Evolutionary conservation across 2,888 invertebrate genomes (phyloP), one percentile per base, ranked within the genome.

Genomic region (Archaeoteleia sp.): DNA sequence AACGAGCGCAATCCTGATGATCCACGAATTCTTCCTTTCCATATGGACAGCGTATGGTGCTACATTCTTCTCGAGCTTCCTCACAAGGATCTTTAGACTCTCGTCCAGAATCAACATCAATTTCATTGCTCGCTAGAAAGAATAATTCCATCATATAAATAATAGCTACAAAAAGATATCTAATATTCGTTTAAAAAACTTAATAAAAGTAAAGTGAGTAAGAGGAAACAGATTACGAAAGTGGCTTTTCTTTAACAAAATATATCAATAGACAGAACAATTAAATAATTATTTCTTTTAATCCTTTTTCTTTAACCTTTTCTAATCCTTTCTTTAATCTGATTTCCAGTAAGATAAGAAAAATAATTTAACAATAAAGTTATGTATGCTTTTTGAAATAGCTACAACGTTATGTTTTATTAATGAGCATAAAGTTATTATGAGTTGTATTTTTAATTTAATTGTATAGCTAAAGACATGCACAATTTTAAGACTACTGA

Each of bases 11-110:
- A 32, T 90, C 90, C 34, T 88, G 81, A 46, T 85, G 76, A 77
- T 89, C 90, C 0, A 90, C 87, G 70, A 87, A 89, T 13, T 90
- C 89, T 57, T 90, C 89, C 1, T 91, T 85, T 4, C 94, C 95
- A 78, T 92, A 93, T 2, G 91, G 89, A 84, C 95, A 96, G 7
- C 88, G 88, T 9, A 92, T 80, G 0, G 85, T 83, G 0, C 84
- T 84, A 78, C 94, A 94, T 76, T 92, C 90, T 13, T 88, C 88
- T 35, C 86, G 87, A 74, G 88, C 89, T 27, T 82, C 84, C 46
- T 87, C 87, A 77, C 93, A 93, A 39, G 86, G 86, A 54, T 86
- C 86, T 73, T 87, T 86, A 23, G 73, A 58, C n/a, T n/a, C n/a
- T n/a, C n/a, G n/a, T 34, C 71, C 84, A 69, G 74, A 74, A 10